Conservation (phyloP, 1,140 invertebrate species). For the Anastrepha obliqua region DNA sequence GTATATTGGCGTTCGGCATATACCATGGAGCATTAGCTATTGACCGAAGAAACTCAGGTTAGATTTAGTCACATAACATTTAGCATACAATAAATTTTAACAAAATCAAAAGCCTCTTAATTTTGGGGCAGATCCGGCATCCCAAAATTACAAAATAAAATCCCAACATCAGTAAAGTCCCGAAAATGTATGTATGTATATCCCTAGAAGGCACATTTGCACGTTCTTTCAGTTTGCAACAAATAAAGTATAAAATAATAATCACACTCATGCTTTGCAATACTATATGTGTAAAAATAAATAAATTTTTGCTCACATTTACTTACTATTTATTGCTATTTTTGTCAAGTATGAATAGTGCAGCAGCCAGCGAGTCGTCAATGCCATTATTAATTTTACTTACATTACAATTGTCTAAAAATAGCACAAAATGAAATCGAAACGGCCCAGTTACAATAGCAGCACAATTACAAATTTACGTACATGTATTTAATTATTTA, state of each 20-base stretch:
- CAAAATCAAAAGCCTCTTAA: too few relatives aligned
- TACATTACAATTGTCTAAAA: constrained; percentile 33
- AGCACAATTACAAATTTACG: not conserved
- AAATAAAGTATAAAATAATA: not conserved
- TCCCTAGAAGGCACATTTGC: too few relatives aligned
- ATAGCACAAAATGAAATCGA: constrained; percentile 36
- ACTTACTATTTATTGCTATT: not conserved
- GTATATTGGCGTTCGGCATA: too few relatives aligned
- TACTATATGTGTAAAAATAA: not conserved
- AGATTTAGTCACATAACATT: too few relatives aligned
- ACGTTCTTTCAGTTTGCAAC: not conserved
- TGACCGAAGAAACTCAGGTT: too few relatives aligned
- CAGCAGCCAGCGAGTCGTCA: not conserved
- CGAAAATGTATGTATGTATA: too few relatives aligned
- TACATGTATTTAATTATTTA: not conserved
- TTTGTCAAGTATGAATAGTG: not conserved
- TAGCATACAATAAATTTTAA: too few relatives aligned
- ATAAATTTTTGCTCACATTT: not conserved
- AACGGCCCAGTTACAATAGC: constrained; percentile 17
- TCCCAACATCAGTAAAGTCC: too few relatives aligned
- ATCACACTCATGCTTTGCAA: not conserved
- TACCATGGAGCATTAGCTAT: too few relatives aligned
- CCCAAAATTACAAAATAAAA: too few relatives aligned
- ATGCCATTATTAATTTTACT: constrained; percentile 31
- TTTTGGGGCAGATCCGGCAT: too few relatives aligned